These are phyloP conservation scores for Sebastes itinus DNA, from an alignment of 2,797 vertebrate species.

Conservation along the genomic window DNA sequence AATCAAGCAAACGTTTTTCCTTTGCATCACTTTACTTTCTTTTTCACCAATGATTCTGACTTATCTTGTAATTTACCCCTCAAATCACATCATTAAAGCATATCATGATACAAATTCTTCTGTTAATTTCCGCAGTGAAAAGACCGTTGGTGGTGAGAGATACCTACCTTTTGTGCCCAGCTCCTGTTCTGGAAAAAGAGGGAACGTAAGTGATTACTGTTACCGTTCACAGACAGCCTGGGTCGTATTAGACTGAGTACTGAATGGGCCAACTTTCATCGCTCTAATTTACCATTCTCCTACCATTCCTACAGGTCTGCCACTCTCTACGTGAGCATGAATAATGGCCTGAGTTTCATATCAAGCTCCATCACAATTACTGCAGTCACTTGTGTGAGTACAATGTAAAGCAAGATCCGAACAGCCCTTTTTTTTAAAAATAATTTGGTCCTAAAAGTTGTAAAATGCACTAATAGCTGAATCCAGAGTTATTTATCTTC, in stretches of 20 bases:
- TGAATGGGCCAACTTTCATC: background rate
- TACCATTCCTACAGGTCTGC: conserved; percentile 85
- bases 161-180: conserved; percentile 94
- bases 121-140: conserved; percentile 84
- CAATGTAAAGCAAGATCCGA: background rate
- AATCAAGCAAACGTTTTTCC: background rate
- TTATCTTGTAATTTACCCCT: background rate
- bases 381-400: conserved; percentile 93
- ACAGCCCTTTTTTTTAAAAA: no score
- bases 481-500: no score
- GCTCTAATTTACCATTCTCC: background rate
- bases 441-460: no score
- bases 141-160: conserved; percentile 93
- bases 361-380: conserved; percentile 97
- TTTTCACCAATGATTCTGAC: background rate
- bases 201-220: conserved; percentile 87
- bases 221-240: background rate
- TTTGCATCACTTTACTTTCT: conserved; percentile 3
- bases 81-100: background rate
- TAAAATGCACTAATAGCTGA: no score
- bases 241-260: background rate
- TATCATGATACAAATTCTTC: background rate
- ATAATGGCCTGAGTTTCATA: conserved; percentile 97
- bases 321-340: conserved; percentile 97
- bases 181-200: conserved; percentile 90